These are phyloP conservation scores for Nerophis ophidion DNA, from an alignment of 2,113 vertebrate species.

Conservation along the genomic window DNA sequence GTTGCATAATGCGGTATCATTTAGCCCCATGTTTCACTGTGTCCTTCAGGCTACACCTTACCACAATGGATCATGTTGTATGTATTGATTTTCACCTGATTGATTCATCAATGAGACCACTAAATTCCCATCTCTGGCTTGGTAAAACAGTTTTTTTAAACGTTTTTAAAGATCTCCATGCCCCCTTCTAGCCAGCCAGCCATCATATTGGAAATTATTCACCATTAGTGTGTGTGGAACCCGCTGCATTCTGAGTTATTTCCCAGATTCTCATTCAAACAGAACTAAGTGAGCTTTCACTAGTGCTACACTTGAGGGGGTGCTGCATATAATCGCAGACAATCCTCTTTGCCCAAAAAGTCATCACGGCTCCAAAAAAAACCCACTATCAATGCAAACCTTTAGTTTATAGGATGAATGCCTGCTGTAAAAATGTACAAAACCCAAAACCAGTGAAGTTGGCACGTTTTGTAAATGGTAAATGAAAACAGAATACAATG, in stretches of 20 bases:
- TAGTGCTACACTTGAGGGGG: slow-evolving; percentile 26
- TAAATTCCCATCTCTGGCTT: slow-evolving; percentile 17
- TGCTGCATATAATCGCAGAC: slow-evolving; percentile 40
- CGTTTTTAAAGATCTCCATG: slow-evolving; percentile 6
- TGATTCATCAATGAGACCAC: slow-evolving; percentile 18
- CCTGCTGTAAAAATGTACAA: neutral
- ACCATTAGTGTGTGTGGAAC: slow-evolving; percentile 30
- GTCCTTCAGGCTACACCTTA: slow-evolving; percentile 17
- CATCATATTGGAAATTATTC: slow-evolving; percentile 55
- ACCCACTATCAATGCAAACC: slow-evolving; percentile 16
- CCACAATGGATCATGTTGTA: slow-evolving; percentile 27
- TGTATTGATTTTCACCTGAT: slow-evolving; percentile 17
- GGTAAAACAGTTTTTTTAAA: neutral
- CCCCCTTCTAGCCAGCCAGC: slow-evolving; percentile 25
- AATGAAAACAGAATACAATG: too few relatives aligned
- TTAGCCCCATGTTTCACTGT: slow-evolving; percentile 3
- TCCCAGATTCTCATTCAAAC: slow-evolving; percentile 54
- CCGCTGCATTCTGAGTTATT: slow-evolving; percentile 29
- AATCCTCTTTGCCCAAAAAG: slow-evolving; percentile 32
- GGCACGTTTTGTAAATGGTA: too few relatives aligned
- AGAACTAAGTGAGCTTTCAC: slow-evolving; percentile 66
- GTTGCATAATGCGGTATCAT: slow-evolving; percentile 10
- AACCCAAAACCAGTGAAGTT: neutral
- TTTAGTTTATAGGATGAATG: slow-evolving; percentile 17
- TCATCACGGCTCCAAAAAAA: slow-evolving; percentile 33